Evolutionary conservation across 2,113 vertebrate species (phyloP), one percentile per base, ranked within the genome.

Genomic region (Planiliza haematocheilus): DNA sequence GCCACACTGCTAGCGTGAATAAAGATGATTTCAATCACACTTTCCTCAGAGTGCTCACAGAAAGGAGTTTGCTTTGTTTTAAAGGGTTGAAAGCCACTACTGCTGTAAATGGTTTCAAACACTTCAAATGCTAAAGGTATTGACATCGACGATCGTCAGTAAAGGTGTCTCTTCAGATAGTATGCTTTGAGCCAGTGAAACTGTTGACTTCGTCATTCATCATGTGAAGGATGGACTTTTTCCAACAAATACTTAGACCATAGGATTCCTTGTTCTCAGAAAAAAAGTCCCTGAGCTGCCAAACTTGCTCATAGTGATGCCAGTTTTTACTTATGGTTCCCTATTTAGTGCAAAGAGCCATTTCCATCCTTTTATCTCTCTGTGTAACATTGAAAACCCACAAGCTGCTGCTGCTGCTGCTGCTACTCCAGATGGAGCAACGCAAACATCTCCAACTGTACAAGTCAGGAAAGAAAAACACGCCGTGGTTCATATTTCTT

Each of bases 401-500:
- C 60, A 61, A 71, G 34, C 62, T 17, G 14, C 49, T 78, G 69
- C 62, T 18, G 24, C 24, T 3, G 24, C n/a, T n/a, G n/a, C n/a
- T n/a, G 49, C 39, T 64, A 17, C 55, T 58, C 34, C 42, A 79
- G 59, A 64, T 45, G 50, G 51, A 63, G 46, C 74, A 62, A 51
- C 60, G 58, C 62, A 77, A 83, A 86, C 65, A 80, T 50, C 55
- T 68, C 55, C 10, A 13, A 72, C 77, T 74, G 37, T 18, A 73
- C 49, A 70, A 73, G 71, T 70, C 68, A 49, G 7, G 43, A 50
- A 63, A 62, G 20, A 13, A 68, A 69, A 43, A 67, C 52, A 39
- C 39, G 4, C 50, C 20, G 4, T 41, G 56, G 36, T 69, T 78
- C 70, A 84, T 77, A 73, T 79, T 80, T 73, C 74, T 85, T 82